phyloP scores from a whole-genome alignment of 2,888 invertebrate species.

The Agonopterix subpropinquella region DNA sequence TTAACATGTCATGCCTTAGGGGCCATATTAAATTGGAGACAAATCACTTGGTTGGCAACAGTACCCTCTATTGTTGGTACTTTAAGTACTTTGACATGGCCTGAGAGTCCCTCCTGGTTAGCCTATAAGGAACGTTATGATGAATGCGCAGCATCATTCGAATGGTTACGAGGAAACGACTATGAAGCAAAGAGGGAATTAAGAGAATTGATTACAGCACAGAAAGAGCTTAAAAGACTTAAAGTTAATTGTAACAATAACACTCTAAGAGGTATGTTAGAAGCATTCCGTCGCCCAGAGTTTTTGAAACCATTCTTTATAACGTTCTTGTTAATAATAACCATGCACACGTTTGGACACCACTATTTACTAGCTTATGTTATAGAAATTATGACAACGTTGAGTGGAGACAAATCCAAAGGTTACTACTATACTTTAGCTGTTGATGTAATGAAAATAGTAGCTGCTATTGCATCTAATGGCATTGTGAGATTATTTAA shows the following conservation, averaged over 20 bases:
- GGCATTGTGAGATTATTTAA: background rate
- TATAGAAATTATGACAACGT: background rate
- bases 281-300: background rate
- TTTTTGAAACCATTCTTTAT: background rate
- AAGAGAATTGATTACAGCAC: constrained; percentile 12
- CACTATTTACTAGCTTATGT: background rate
- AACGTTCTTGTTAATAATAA: background rate
- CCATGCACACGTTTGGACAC: background rate
- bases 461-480: background rate
- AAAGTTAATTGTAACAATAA: background rate
- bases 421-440: background rate
- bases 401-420: background rate
- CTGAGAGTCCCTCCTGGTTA: constrained; percentile 18
- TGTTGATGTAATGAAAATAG: background rate
- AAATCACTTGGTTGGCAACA: constrained; percentile 12
- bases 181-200: constrained; percentile 13
- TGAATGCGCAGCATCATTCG: constrained; percentile 12
- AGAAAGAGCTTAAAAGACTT: constrained; percentile 7
- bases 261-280: background rate
- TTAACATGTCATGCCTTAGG: too few relatives aligned
- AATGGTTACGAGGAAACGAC: constrained; percentile 15
- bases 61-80: constrained; percentile 13
- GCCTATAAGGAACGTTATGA: constrained; percentile 18
- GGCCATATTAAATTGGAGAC: background rate
- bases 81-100: constrained; percentile 12